Percentiles rank a stretch among this genome's conserved stretches.
phyloP scores from a whole-genome alignment of 2,113 vertebrate species.

The Cottus gobio region DNA sequence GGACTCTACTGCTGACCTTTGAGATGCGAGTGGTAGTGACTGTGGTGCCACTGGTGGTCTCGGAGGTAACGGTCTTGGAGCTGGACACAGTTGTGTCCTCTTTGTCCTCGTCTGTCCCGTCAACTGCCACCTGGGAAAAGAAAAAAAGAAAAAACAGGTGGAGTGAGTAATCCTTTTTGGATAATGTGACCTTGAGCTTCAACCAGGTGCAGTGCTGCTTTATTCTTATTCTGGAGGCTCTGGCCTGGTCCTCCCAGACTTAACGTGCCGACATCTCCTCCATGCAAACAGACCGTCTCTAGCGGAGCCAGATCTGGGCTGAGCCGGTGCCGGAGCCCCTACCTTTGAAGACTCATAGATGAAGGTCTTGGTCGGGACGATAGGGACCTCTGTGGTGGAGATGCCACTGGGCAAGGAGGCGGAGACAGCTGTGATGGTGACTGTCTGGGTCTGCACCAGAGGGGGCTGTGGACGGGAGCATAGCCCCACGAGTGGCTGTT shows the following conservation, averaged over 20 bases:
- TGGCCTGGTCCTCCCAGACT: constrained; percentile 39
- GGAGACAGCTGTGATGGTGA: constrained; percentile 92
- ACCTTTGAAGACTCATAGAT: constrained; percentile 95
- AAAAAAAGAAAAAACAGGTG: background rate
- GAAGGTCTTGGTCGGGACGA: constrained; percentile 93
- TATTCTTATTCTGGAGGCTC: constrained; percentile 23
- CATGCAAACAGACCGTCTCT: background rate
- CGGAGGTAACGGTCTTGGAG: constrained; percentile 89
- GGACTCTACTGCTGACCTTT: constrained; percentile 83
- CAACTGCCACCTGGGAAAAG: constrained; percentile 83
- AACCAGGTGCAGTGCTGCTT: constrained; percentile 8
- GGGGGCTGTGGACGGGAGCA: constrained; percentile 89
- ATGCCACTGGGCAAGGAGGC: constrained; percentile 86
- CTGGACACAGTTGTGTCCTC: constrained; percentile 84
- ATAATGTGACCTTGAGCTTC: background rate
- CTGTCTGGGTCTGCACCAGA: constrained; percentile 94
- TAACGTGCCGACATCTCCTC: background rate
- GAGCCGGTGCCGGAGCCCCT: constrained; percentile 69
- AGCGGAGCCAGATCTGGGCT: constrained; percentile 54
- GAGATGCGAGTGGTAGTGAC: constrained; percentile 93
- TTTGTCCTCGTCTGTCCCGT: constrained; percentile 82
- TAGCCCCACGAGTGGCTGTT: constrained; percentile 72
- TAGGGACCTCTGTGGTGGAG: constrained; percentile 93
- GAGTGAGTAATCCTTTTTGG: background rate
- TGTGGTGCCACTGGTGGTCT: constrained; percentile 83